Conservation (phyloP, 2,888 invertebrate genomes). For the Steinernema scapterisci region DNA sequence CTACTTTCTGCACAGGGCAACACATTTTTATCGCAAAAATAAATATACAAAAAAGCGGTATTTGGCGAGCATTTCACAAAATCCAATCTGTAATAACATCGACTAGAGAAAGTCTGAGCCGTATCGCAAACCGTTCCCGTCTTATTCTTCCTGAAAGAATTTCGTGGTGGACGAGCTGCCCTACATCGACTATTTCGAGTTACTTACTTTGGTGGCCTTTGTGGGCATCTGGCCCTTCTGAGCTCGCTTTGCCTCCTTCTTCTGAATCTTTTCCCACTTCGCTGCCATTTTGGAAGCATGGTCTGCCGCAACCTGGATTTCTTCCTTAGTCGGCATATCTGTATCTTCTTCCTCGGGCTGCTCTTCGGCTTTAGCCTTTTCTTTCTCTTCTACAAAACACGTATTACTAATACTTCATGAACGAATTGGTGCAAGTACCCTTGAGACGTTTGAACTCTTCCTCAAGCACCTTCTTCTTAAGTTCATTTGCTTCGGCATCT, state of each 20-base stretch:
- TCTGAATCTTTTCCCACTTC: conserved; percentile 68
- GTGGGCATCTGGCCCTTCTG: conserved; percentile 65
- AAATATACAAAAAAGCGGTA: conserved; percentile 30
- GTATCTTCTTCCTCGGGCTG: conserved; percentile 44
- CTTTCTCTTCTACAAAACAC: conserved; percentile 54
- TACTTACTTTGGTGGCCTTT: conserved; percentile 38
- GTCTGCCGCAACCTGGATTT: conserved; percentile 60
- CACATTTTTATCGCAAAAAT: conserved; percentile 25
- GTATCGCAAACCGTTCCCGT: conserved; percentile 31
- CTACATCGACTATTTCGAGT: neutral
- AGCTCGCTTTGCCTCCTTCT: conserved; percentile 68
- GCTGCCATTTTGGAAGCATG: conserved; percentile 68
- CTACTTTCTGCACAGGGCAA: neutral
- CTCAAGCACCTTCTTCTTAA: conserved; percentile 67
- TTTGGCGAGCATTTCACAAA: conserved; percentile 26
- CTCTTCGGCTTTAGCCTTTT: conserved; percentile 57
- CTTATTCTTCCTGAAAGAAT: conserved; percentile 17
- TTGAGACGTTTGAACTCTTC: conserved; percentile 67
- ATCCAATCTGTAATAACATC: conserved; percentile 10
- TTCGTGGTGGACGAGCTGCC: neutral
- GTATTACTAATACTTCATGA: too few relatives aligned
- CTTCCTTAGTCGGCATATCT: conserved; percentile 45
- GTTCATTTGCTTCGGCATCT: conserved; percentile 67
- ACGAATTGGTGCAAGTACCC: conserved; percentile 49
- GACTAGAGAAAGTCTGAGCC: conserved; percentile 22